Evolutionary conservation across 2,888 invertebrate genomes (phyloP), one percentile per base, ranked within the genome.

Genomic region (Clunio marinus): DNA sequence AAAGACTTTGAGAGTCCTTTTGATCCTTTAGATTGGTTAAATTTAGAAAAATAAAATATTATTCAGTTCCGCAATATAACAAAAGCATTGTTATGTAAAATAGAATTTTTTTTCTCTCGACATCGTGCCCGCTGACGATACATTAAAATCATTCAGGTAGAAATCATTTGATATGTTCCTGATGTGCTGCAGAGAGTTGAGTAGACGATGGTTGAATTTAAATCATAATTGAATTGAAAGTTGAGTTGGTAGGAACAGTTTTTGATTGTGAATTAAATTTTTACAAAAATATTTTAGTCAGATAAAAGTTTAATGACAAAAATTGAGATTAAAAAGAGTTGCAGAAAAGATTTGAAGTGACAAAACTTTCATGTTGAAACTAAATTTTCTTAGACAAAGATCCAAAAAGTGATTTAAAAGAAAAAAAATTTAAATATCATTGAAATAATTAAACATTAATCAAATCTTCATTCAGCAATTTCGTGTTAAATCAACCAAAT

Each of bases 121-220:
- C 17, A 20, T 17, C 51, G 51, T 4, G 51, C 51, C 22, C 51
- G 22, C 10, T 25, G 28, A 57, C 20, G 63, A 37, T 63, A 45
- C 25, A 63, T 63, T 63, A 63, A 63, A 63, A 15, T 63, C 27
- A 45, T 27, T 63, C 46, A 63, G 63, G 63, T 63, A 63, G 63
- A 63, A 63, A 63, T 63, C 51, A 51, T 51, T 51, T 51, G 24
- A 51, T 17, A 51, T 22, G 13, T 51, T 17, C 10, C 24, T 10
- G 15, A 57, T 25, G 55, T 57, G 55, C 24, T 25, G n/a, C n/a
- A 25, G 24, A 25, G 3, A 17, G 17, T 17, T 8, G 10, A 13
- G 51, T 8, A 24, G 17, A 20, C 20, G n/a, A 17, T 17, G 24
- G 20, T 20, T 20, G 10, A 32, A 7, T 32, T 32, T 32, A 20